These are phyloP conservation scores for Bergia puertoricense DNA, from an alignment of 92 coral and sea anemone species.

Conservation along the genomic window DNA sequence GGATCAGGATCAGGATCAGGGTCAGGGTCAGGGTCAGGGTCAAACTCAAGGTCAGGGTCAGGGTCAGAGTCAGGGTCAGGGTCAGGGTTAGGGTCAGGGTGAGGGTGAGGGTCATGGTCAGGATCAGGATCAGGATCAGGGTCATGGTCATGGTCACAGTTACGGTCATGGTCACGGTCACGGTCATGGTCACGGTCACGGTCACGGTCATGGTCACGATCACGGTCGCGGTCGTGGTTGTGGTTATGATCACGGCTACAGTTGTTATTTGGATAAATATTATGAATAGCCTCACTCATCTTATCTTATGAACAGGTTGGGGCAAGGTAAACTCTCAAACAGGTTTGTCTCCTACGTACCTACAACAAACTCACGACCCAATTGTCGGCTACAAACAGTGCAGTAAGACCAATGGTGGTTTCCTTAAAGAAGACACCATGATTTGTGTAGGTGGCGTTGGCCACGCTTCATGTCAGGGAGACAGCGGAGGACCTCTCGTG, in stretches of 20 bases:
- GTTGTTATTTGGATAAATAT: neutral
- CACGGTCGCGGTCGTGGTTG: neutral
- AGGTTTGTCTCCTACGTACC: conserved; percentile 26
- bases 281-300: neutral
- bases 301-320: conserved; percentile 11
- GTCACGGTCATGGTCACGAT: neutral
- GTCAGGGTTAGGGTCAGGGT: no score
- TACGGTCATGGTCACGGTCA: no score
- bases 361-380: conserved; percentile 39
- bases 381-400: conserved; percentile 35
- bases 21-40: no score
- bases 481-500: conserved; percentile 41
- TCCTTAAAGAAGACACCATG: conserved; percentile 29
- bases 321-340: conserved; percentile 6
- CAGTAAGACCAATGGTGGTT: conserved; percentile 31
- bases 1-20: no score
- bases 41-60: no score
- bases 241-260: no score
- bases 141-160: no score
- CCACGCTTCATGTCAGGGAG: conserved; percentile 44
- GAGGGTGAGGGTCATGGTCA: no score
- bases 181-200: no score
- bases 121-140: no score
- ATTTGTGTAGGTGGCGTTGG: conserved; percentile 45
- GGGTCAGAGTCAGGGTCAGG: no score